Conservation (phyloP, 2,113 vertebrate genomes). For the Spermophilus dauricus region DNA sequence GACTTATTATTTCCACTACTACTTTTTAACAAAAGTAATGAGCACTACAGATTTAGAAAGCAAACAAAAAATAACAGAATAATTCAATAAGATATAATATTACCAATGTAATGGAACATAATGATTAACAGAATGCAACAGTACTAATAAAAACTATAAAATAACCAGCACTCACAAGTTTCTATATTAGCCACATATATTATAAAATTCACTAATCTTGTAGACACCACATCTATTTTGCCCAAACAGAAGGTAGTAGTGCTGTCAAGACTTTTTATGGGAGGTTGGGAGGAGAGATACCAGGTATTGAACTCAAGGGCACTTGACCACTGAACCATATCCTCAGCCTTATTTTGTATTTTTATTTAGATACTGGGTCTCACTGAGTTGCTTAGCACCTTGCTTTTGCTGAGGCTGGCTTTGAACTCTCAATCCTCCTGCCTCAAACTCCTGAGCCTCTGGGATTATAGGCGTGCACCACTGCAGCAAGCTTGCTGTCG, state of each 20-base stretch:
- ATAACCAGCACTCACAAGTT: background rate
- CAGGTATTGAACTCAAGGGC: too few species aligned
- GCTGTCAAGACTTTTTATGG: background rate
- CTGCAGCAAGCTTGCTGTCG: background rate
- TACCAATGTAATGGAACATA: constrained; percentile 16
- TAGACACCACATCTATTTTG: background rate
- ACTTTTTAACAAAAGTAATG: constrained; percentile 45
- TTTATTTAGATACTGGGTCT: too few species aligned
- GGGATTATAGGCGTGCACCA: too few species aligned
- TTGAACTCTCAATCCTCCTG: too few species aligned
- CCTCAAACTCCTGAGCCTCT: too few species aligned
- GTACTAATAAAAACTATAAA: background rate
- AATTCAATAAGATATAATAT: background rate
- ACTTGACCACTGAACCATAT: too few species aligned
- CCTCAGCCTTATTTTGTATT: too few species aligned
- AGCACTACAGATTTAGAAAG: constrained; percentile 44
- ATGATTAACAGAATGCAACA: constrained; percentile 16
- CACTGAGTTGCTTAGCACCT: too few species aligned
- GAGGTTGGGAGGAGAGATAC: too few species aligned
- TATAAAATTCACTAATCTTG: background rate
- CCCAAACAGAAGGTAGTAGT: background rate
- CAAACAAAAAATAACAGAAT: constrained; percentile 2
- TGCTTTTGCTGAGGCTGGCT: too few species aligned
- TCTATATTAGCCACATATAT: constrained; percentile 21
- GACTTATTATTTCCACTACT: background rate